Percentiles rank a stretch among this genome's conserved stretches.
phyloP scores from a whole-genome alignment of 1,140 invertebrate genomes.

The Nasonia giraulti region DNA sequence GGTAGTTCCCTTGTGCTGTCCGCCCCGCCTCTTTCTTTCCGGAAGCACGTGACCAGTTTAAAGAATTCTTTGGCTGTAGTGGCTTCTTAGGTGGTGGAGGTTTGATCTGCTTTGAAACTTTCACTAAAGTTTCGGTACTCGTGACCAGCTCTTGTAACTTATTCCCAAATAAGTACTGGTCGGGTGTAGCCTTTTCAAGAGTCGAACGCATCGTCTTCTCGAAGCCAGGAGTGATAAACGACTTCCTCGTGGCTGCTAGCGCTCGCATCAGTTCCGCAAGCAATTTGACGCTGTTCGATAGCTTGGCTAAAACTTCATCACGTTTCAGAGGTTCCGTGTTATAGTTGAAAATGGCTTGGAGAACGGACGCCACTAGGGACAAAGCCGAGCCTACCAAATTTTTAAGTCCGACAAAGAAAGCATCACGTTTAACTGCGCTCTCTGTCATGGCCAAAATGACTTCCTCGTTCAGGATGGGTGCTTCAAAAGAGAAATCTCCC shows the following conservation, averaged over 20 bases:
- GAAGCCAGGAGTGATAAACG: slow-evolving; percentile 32
- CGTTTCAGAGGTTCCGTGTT: slow-evolving; percentile 17
- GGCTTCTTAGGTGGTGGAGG: background rate
- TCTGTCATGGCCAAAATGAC: slow-evolving; percentile 12
- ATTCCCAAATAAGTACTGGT: slow-evolving; percentile 42
- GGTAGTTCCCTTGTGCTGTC: background rate
- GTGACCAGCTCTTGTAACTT: slow-evolving; percentile 38
- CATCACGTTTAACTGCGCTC: slow-evolving; percentile 31
- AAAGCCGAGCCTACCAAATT: slow-evolving; percentile 31
- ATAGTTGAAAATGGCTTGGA: slow-evolving; percentile 26
- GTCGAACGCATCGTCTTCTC: slow-evolving; percentile 4
- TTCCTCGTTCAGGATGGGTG: slow-evolving; percentile 46
- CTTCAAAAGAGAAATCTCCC: background rate
- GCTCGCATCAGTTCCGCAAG: slow-evolving; percentile 22
- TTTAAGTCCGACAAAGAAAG: slow-evolving; percentile 2
- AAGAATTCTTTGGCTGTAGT: slow-evolving; percentile 21
- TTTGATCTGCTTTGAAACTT: background rate
- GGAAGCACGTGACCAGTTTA: slow-evolving; percentile 38
- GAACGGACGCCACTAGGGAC: background rate
- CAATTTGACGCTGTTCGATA: slow-evolving; percentile 44
- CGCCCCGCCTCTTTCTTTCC: background rate
- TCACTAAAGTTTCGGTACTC: slow-evolving; percentile 21
- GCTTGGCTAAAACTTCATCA: slow-evolving; percentile 34
- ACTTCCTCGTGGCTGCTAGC: slow-evolving; percentile 32
- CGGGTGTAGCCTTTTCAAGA: slow-evolving; percentile 44